Percentiles rank a stretch among this genome's conserved stretches.
Evolutionary conservation across 2,797 vertebrate genomes (phyloP).

Genomic region (Oreonectes daqikongensis): DNA sequence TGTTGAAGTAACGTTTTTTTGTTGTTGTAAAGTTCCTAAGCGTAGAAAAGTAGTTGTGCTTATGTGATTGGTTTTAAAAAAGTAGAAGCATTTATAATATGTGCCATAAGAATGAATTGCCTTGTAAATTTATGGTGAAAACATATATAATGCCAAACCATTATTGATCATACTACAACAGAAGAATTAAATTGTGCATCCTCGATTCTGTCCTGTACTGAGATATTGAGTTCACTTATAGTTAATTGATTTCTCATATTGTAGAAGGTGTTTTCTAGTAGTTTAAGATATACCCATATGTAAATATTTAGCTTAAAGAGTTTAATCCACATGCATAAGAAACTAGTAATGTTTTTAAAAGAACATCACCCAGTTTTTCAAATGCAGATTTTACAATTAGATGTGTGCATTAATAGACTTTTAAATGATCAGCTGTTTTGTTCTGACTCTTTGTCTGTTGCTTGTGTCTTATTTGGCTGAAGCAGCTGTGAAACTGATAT

Average conservation of each 20-base stretch:
- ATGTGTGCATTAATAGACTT: background rate
- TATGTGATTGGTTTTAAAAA: background rate
- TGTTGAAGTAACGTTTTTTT: background rate
- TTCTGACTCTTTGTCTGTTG: conserved; percentile 5
- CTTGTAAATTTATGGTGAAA: background rate
- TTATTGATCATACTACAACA: too few relatives aligned
- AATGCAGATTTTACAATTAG: too few relatives aligned
- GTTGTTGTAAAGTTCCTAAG: background rate
- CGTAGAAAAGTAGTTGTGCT: background rate
- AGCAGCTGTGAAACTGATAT: conserved; percentile 48
- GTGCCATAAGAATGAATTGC: background rate
- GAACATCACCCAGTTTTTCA: background rate
- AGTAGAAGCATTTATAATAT: background rate
- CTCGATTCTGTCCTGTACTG: background rate
- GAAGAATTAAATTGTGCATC: background rate
- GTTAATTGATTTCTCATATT: background rate
- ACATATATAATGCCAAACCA: background rate
- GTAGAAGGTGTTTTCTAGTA: background rate
- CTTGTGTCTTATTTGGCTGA: conserved; percentile 37
- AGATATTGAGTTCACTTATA: background rate
- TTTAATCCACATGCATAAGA: background rate
- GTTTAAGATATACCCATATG: background rate
- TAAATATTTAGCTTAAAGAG: background rate
- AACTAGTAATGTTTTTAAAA: background rate
- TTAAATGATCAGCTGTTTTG: background rate